These are phyloP conservation scores for Labeo rohita DNA, from an alignment of 2,113 vertebrate genomes.

Conservation along the genomic window DNA sequence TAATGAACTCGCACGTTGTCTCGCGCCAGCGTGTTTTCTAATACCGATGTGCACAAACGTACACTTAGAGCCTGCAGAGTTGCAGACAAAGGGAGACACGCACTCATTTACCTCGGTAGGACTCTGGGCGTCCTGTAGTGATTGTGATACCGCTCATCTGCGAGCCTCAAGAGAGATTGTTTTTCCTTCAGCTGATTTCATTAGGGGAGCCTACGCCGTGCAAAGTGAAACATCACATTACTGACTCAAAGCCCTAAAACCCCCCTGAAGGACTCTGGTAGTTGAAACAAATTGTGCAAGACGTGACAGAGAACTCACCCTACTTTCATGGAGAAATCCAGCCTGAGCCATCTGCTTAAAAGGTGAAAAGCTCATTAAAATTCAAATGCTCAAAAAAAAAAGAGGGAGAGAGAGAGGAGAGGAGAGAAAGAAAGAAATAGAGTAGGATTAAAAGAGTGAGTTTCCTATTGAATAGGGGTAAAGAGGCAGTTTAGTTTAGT, in stretches of 20 bases:
- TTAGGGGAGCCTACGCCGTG: constrained; percentile 55
- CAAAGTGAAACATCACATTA: constrained; percentile 64
- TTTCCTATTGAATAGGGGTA: constrained; percentile 63
- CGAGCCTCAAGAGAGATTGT: constrained; percentile 54
- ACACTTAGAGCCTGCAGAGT: constrained; percentile 26
- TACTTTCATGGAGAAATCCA: constrained; percentile 71
- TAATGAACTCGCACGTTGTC: constrained; percentile 11
- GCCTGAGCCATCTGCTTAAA: constrained; percentile 75
- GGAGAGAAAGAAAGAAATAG: constrained; percentile 50
- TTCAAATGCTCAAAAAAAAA: constrained; percentile 69
- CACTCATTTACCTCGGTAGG: constrained; percentile 55
- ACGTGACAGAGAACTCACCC: constrained; percentile 73
- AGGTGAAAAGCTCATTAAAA: constrained; percentile 80
- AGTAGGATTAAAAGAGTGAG: constrained; percentile 67
- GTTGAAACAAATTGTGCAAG: constrained; percentile 76
- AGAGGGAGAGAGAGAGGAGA: constrained; percentile 48
- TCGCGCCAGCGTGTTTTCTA: neutral
- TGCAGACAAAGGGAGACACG: constrained; percentile 49
- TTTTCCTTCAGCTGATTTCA: constrained; percentile 64
- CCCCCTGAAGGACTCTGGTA: constrained; percentile 72
- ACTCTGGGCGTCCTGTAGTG: constrained; percentile 53
- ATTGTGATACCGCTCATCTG: constrained; percentile 55
- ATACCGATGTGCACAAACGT: constrained; percentile 21
- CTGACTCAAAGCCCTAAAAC: constrained; percentile 65
- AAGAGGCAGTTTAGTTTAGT: constrained; percentile 66